Evolutionary conservation across 2,888 invertebrate species (phyloP), one percentile per base, ranked within the genome.

Genomic region (Xestia xanthographa): DNA sequence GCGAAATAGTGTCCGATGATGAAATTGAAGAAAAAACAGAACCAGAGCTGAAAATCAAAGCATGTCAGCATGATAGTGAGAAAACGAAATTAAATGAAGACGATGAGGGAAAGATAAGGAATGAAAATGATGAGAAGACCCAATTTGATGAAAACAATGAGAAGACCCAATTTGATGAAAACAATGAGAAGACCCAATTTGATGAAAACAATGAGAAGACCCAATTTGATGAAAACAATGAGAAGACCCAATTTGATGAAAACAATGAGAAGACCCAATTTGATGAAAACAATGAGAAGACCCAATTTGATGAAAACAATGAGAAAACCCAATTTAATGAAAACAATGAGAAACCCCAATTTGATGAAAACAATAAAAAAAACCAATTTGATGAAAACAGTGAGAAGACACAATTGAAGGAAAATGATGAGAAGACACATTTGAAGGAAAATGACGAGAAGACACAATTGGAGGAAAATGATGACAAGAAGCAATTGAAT

Each of bases 1-100:
- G 97, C 80, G 97, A 97, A 87, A 96, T 97, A 9, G 97, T 97
- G 29, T 97, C 96, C 0, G 97, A 97, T 87, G 94, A 96, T 79
- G 94, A 96, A 86, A 91, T 81, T 58, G 83, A 86, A 34, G 66
- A 70, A 38, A 71, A 71, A 63, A 50, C 29, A 0, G 66, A 70
- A 50, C 20, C 26, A 58, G 9, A 70, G 34, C 20, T 34, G 22
- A 65, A 72, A 66, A 69, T 12, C 45, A 79, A 79, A 67, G 34
- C 34, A 34, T 5, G 34, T 34, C 34, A 34, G 34, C 34, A 34
- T 34, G 34, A 34, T 38, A 26, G 20, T n/a, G 26, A 66, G 0
- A 22, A 50, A 70, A 73, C 26, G 1, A 80, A 60, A 66, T 66
- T 43, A 8, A 43, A n/a, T 45, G n/a, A 43, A 48, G 56, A 43